phyloP scores from a whole-genome alignment of 2,888 invertebrate species.

The Drosophila anomelani region DNA sequence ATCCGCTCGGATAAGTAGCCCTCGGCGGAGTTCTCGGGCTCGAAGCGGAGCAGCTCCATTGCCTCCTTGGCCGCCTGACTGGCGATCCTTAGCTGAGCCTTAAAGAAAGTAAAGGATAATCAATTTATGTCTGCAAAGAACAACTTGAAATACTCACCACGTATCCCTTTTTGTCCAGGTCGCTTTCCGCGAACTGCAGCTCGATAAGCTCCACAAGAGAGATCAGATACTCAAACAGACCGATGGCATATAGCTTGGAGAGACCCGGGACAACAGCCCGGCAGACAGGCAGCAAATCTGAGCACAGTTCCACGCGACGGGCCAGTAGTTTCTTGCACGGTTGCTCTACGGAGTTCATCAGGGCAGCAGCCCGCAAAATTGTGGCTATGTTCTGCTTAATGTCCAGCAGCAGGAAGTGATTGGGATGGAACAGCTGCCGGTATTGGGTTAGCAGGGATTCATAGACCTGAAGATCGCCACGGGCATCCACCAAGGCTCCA shows the following conservation, averaged over 20 bases:
- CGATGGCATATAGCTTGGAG: conserved; percentile 87
- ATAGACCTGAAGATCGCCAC: conserved; percentile 77
- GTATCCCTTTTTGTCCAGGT: conserved; percentile 86
- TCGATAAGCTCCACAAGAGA: conserved; percentile 88
- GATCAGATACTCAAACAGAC: conserved; percentile 90
- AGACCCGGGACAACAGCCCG: conserved; percentile 88
- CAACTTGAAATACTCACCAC: conserved; percentile 81
- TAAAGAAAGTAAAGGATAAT: background rate
- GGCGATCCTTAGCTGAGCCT: conserved; percentile 85
- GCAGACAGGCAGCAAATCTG: conserved; percentile 88
- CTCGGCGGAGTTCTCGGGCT: conserved; percentile 90
- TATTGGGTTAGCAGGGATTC: conserved; percentile 86
- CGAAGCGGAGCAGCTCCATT: conserved; percentile 87
- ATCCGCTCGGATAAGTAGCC: conserved; percentile 85
- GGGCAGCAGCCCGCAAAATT: conserved; percentile 86
- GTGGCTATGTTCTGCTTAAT: conserved; percentile 90
- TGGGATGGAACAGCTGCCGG: conserved; percentile 87
- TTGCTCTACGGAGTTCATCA: conserved; percentile 85
- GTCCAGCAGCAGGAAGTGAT: conserved; percentile 89
- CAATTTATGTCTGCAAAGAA: background rate
- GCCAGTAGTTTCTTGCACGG: conserved; percentile 86
- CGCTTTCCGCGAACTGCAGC: conserved; percentile 87
- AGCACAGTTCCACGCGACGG: conserved; percentile 88
- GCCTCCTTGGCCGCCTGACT: conserved; percentile 87
- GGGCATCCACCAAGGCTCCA: conserved; percentile 83